Evolutionary conservation across 2,888 invertebrate species (phyloP).

Genomic region (Teinopalpus imperialis): DNA sequence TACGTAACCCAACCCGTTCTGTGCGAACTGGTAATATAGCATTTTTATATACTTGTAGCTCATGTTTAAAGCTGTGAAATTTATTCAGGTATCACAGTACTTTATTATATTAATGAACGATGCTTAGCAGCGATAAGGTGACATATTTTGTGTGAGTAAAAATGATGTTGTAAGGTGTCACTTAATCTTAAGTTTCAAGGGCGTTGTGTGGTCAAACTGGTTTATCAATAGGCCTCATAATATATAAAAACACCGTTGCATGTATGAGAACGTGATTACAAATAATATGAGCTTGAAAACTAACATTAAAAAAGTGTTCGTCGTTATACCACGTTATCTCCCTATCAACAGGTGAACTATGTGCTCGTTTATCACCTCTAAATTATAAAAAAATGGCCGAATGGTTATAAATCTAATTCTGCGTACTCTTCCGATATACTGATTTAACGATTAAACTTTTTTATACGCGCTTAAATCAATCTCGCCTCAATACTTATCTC

Average conservation of each 20-base stretch:
- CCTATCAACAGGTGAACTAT: no score
- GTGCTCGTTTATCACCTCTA: no score
- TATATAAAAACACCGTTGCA: slow-evolving; percentile 1
- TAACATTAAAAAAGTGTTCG: no score
- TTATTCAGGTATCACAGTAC: slow-evolving; percentile 37
- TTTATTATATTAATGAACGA: slow-evolving; percentile 54
- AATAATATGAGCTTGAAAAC: slow-evolving; percentile 2
- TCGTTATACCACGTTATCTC: no score
- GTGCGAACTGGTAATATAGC: slow-evolving; percentile 33
- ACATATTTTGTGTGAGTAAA: slow-evolving; percentile 57
- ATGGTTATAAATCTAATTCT: no score
- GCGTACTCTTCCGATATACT: no score
- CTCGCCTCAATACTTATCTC: no score
- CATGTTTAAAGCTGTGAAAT: slow-evolving; percentile 38
- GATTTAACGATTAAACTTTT: no score
- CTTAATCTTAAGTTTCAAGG: slow-evolving; percentile 58
- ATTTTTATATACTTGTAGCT: slow-evolving; percentile 24
- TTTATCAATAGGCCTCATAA: slow-evolving; percentile 46
- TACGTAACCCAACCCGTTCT: slow-evolving; percentile 47
- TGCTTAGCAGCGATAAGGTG: slow-evolving; percentile 54
- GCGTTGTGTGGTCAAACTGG: slow-evolving; percentile 58
- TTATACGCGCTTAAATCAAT: no score
- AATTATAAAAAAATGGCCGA: no score
- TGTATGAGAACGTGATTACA: slow-evolving; percentile 3
- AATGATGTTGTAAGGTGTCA: slow-evolving; percentile 61